Evolutionary conservation across 1,140 invertebrate species (phyloP).

Genomic region (Andricus grossulariae): DNA sequence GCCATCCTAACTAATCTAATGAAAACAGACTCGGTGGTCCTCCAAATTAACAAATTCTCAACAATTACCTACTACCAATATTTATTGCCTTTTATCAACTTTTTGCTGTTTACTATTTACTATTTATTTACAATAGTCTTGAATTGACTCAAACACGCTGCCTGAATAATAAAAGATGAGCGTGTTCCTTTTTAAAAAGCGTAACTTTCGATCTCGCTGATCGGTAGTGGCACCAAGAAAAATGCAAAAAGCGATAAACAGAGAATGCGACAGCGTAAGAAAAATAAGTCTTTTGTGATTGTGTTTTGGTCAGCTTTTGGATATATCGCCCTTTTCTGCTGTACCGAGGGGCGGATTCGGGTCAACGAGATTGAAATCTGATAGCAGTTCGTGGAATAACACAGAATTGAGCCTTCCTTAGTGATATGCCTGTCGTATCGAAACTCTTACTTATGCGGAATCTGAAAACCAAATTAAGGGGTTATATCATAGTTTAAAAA

Average conservation of each 20-base stretch:
- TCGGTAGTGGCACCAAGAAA: neutral
- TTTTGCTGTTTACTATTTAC: neutral
- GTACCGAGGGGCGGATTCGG: neutral
- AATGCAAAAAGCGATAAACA: neutral
- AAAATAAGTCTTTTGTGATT: conserved; percentile 19
- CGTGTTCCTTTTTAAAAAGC: neutral
- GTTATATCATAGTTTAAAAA: neutral
- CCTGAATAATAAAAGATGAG: neutral
- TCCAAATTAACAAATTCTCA: neutral
- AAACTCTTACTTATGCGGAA: neutral
- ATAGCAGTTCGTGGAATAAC: neutral
- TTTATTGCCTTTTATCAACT: neutral
- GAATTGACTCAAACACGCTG: neutral
- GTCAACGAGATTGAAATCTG: neutral
- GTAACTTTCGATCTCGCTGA: neutral
- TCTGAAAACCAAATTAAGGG: neutral
- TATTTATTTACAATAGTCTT: neutral
- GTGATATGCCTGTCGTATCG: conserved; percentile 9
- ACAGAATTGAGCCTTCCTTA: neutral
- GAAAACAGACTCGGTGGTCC: neutral
- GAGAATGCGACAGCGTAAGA: neutral
- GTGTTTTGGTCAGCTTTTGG: neutral
- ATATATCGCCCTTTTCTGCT: neutral
- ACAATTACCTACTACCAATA: neutral
- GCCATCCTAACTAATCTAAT: conserved; percentile 52